A percentile compares a stretch with the other conserved stretches of the same genome.
Conservation (phyloP, 2,797 vertebrate species). For the Okamejei kenojei region DNA sequence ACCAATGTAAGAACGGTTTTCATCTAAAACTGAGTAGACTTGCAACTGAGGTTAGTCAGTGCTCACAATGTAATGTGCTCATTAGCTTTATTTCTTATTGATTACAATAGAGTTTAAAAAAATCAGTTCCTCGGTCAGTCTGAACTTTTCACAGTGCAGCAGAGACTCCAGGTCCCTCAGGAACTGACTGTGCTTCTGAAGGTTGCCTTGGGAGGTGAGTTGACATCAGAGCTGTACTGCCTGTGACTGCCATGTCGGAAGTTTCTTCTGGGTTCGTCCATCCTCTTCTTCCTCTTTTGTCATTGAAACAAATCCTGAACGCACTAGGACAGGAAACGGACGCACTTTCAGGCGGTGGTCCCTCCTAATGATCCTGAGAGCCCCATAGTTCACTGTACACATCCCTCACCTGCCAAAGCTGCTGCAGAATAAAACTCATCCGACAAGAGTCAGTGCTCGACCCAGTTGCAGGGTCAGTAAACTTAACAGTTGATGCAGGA, state of each 20-base stretch:
- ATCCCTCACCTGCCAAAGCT: neutral
- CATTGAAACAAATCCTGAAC: slow-evolving; percentile 31
- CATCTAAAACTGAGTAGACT: neutral
- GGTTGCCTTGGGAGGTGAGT: neutral
- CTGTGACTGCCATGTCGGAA: slow-evolving; percentile 15
- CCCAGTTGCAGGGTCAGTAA: neutral
- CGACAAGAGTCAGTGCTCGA: neutral
- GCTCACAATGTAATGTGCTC: neutral
- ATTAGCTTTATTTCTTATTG: neutral
- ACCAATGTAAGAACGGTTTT: neutral
- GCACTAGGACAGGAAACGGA: neutral
- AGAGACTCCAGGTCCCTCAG: neutral
- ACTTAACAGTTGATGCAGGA: neutral
- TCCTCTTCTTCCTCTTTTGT: slow-evolving; percentile 41
- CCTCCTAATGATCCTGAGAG: neutral
- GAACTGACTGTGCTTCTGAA: neutral
- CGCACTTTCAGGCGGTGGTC: neutral
- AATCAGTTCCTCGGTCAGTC: neutral
- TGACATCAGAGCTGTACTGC: neutral
- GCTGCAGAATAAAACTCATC: neutral
- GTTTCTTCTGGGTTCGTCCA: slow-evolving; percentile 37
- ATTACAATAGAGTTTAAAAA: neutral
- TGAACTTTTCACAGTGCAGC: neutral
- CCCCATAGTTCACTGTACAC: neutral
- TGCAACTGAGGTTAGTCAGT: neutral